phyloP scores from a whole-genome alignment of 2,888 invertebrate genomes.

The Torymus auratus region DNA sequence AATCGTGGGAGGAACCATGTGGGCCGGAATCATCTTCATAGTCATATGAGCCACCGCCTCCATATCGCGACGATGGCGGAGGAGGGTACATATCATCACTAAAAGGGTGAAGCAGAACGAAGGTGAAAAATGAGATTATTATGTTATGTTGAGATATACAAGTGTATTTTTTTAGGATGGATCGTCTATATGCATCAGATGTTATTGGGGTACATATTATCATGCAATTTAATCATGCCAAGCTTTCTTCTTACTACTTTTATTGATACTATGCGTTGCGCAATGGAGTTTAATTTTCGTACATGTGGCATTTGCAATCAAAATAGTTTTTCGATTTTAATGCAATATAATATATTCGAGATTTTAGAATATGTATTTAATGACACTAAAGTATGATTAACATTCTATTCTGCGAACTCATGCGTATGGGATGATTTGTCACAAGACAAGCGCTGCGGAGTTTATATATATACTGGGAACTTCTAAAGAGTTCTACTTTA shows the following conservation, averaged over 20 bases:
- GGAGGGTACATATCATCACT: constrained; percentile 69
- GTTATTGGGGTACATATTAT: constrained; percentile 14
- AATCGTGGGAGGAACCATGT: constrained; percentile 74
- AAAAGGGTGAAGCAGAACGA: constrained; percentile 15
- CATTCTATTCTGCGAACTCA: background rate
- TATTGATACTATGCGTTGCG: no score
- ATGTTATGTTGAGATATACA: background rate
- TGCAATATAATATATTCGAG: no score
- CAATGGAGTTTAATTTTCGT: no score
- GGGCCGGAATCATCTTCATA: constrained; percentile 73
- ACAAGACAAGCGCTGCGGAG: no score
- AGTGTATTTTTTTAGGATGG: background rate
- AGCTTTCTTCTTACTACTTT: no score
- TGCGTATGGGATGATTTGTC: no score
- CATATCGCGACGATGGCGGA: constrained; percentile 69
- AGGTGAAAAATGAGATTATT: no score
- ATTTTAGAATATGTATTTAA: no score
- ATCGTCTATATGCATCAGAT: background rate
- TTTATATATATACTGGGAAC: no score
- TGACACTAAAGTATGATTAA: background rate
- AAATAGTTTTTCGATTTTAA: no score
- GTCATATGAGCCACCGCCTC: constrained; percentile 68
- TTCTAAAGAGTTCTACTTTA: no score
- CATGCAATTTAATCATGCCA: constrained; percentile 38
- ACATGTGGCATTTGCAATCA: no score